Conservation (phyloP, 2,888 invertebrate genomes). For the Didymodactylos carnosus region DNA sequence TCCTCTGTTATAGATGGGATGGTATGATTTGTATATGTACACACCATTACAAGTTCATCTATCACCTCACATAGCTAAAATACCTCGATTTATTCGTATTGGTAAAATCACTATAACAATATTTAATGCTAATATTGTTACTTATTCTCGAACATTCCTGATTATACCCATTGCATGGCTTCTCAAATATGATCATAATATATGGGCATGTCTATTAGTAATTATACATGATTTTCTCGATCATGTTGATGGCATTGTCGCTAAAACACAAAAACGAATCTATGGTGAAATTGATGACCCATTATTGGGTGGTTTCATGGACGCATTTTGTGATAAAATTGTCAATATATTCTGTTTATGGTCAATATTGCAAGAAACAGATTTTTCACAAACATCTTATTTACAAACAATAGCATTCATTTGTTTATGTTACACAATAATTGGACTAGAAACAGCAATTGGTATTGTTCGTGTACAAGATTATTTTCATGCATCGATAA, state of each 20-base stretch:
- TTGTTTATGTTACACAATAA: conserved; percentile 19
- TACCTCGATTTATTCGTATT: conserved; percentile 20
- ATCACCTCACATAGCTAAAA: conserved; percentile 20
- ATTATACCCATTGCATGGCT: conserved; percentile 22
- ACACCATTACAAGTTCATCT: conserved; percentile 21
- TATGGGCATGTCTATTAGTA: conserved; percentile 20
- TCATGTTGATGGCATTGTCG: conserved; percentile 26
- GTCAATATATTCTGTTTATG: conserved; percentile 24
- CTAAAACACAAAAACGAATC: conserved; percentile 22
- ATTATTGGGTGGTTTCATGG: conserved; percentile 25
- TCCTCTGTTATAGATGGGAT: conserved; percentile 18
- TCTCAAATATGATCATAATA: conserved; percentile 20
- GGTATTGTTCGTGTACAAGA: conserved; percentile 26
- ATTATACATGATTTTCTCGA: conserved; percentile 25
- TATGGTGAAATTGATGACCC: conserved; percentile 23
- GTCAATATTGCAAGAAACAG: conserved; percentile 22
- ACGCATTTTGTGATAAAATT: conserved; percentile 28
- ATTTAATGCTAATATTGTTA: conserved; percentile 25
- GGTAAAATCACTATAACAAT: conserved; percentile 18
- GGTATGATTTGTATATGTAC: conserved; percentile 23
- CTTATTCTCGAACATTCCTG: conserved; percentile 22
- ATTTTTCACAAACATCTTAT: conserved; percentile 20
- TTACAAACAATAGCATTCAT: conserved; percentile 17
- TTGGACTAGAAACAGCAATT: conserved; percentile 22
- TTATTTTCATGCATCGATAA: conserved; percentile 23